Evolutionary conservation across 92 coral and sea anemone species (phyloP).

Genomic region (Siderastrea siderea): DNA sequence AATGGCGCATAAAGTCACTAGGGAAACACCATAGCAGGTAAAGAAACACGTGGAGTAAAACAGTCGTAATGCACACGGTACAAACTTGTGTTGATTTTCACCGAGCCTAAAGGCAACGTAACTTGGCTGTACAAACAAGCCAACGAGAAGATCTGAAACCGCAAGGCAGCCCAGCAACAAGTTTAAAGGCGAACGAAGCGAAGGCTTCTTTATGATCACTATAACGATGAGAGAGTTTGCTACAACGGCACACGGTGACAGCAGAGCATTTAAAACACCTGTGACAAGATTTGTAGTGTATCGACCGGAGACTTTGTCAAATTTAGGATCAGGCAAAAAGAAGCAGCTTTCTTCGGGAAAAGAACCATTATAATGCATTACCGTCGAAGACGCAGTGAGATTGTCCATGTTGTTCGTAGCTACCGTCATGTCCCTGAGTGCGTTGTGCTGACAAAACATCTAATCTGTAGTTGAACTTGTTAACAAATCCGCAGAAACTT

Average conservation of each 20-base stretch:
- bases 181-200: slow-evolving; percentile 72
- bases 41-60: slow-evolving; percentile 78
- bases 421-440: too few relatives aligned
- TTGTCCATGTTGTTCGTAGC: background rate
- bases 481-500: too few relatives aligned
- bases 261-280: slow-evolving; percentile 61
- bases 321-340: slow-evolving; percentile 70
- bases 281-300: slow-evolving; percentile 69
- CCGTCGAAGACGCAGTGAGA: background rate
- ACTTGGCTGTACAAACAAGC: slow-evolving; percentile 76
- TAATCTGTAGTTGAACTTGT: too few relatives aligned
- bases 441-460: too few relatives aligned
- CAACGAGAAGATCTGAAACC: slow-evolving; percentile 75
- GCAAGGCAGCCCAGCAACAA: slow-evolving; percentile 80
- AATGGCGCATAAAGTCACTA: slow-evolving; percentile 82
- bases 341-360: slow-evolving; percentile 41
- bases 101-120: slow-evolving; percentile 71
- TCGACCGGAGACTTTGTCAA: slow-evolving; percentile 62
- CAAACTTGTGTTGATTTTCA: slow-evolving; percentile 63
- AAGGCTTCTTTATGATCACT: slow-evolving; percentile 47
- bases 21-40: slow-evolving; percentile 83
- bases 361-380: background rate
- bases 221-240: slow-evolving; percentile 61
- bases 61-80: slow-evolving; percentile 75
- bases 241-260: slow-evolving; percentile 73